These are phyloP conservation scores for Corynorhinus townsendii DNA, from an alignment of 2,113 vertebrate species.

Conservation along the genomic window DNA sequence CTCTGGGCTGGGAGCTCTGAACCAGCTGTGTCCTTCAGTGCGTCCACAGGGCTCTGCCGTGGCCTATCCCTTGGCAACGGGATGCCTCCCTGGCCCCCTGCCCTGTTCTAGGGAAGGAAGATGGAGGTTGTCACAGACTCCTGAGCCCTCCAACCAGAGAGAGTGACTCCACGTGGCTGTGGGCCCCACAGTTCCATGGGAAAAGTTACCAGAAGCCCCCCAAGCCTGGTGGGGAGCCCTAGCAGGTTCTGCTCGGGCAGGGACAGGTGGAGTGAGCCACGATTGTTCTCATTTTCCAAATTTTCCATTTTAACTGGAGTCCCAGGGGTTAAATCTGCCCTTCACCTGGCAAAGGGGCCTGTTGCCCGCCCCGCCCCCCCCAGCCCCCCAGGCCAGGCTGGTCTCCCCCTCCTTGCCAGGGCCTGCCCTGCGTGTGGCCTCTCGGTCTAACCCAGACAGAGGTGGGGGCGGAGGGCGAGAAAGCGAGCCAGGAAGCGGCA, in stretches of 20 bases:
- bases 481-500: neutral
- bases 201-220: neutral
- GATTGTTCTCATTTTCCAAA: neutral
- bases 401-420: rapidly evolving
- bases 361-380: too few relatives aligned
- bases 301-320: neutral
- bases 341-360: neutral
- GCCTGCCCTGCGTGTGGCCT: neutral
- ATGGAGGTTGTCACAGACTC: neutral
- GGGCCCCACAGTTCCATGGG: neutral
- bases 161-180: rapidly evolving
- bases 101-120: neutral
- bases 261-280: neutral
- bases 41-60: rapidly evolving
- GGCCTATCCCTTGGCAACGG: neutral
- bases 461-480: neutral
- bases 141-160: neutral
- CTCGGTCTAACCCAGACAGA: neutral
- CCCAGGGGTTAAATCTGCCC: neutral
- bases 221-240: neutral
- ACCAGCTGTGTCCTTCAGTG: neutral
- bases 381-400: too few relatives aligned
- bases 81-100: neutral
- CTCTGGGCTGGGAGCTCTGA: neutral
- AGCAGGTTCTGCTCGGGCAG: neutral